A percentile compares a stretch with the other conserved stretches of the same genome.
phyloP scores from a whole-genome alignment of 2,797 vertebrate species.

The Danio tinwini region DNA sequence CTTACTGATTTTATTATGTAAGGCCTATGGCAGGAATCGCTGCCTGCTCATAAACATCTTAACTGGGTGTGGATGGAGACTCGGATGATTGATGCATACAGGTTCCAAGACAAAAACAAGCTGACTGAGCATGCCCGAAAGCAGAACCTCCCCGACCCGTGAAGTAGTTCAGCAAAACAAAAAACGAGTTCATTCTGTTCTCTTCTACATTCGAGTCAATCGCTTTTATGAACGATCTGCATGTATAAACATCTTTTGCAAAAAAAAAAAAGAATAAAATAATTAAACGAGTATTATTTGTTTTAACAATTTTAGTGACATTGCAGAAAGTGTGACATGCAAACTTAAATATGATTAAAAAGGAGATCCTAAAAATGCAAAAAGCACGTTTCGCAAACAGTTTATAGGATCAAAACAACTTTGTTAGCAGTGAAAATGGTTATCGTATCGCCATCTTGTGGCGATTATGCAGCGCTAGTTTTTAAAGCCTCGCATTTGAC shows the following conservation, averaged over 20 bases:
- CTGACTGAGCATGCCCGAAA: slow-evolving; percentile 76
- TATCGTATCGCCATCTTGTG: slow-evolving; percentile 46
- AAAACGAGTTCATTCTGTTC: slow-evolving; percentile 67
- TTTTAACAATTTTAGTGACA: neutral
- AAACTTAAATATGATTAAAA: neutral
- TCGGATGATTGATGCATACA: slow-evolving; percentile 81
- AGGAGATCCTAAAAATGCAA: neutral
- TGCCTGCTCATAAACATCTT: slow-evolving; percentile 71
- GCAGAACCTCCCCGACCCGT: slow-evolving; percentile 55
- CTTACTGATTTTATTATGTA: slow-evolving; percentile 69
- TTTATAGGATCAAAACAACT: slow-evolving; percentile 71
- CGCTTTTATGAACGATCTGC: neutral
- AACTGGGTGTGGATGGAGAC: slow-evolving; percentile 70
- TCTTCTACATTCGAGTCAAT: neutral
- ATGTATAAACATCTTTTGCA: neutral
- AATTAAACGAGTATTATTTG: neutral
- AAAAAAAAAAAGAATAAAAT: neutral
- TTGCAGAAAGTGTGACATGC: neutral
- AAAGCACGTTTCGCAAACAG: slow-evolving; percentile 10
- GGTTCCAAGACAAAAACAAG: slow-evolving; percentile 83
- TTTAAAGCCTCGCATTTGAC: neutral
- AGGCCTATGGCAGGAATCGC: slow-evolving; percentile 63
- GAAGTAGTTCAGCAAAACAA: slow-evolving; percentile 59
- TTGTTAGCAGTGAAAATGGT: slow-evolving; percentile 63
- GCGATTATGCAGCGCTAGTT: neutral